phyloP scores from a whole-genome alignment of 2,888 invertebrate genomes.

The Dicycla oo region DNA sequence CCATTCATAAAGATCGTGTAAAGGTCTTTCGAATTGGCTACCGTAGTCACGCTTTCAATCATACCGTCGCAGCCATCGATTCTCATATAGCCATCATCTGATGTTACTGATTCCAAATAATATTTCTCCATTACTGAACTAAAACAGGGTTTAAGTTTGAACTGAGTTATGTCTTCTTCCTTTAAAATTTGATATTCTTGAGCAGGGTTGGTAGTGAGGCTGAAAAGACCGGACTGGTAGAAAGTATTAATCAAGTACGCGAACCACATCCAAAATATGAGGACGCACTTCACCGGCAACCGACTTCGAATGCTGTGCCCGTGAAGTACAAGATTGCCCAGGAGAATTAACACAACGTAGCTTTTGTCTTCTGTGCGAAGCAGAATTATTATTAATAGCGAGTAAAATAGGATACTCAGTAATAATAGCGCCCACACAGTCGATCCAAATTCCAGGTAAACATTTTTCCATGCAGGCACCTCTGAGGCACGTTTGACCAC shows the following conservation, averaged over 20 bases:
- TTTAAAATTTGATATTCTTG: constrained; percentile 59
- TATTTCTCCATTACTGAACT: constrained; percentile 56
- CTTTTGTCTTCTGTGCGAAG: constrained; percentile 55
- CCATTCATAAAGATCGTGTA: constrained; percentile 71
- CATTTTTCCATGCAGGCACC: constrained; percentile 58
- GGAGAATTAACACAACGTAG: constrained; percentile 38
- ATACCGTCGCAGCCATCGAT: constrained; percentile 50
- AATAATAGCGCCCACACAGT: constrained; percentile 58
- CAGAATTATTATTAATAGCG: constrained; percentile 44
- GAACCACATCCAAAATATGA: constrained; percentile 77
- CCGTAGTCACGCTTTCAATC: constrained; percentile 69
- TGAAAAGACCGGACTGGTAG: constrained; percentile 67
- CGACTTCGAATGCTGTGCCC: constrained; percentile 46
- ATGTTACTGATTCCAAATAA: constrained; percentile 53
- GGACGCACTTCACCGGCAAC: constrained; percentile 48
- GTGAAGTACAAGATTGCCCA: constrained; percentile 45
- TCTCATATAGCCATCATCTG: constrained; percentile 18
- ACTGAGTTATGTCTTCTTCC: constrained; percentile 49
- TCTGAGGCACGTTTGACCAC: constrained; percentile 47
- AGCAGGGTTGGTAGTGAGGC: constrained; percentile 66
- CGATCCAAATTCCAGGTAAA: constrained; percentile 63
- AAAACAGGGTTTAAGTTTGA: constrained; percentile 50
- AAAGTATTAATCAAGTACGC: constrained; percentile 67
- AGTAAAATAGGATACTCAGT: constrained; percentile 49
- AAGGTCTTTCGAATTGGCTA: constrained; percentile 65